Base-by-base conservation (phyloP, 1,140 invertebrate genomes). In the Drosophila sechellia region DNA sequence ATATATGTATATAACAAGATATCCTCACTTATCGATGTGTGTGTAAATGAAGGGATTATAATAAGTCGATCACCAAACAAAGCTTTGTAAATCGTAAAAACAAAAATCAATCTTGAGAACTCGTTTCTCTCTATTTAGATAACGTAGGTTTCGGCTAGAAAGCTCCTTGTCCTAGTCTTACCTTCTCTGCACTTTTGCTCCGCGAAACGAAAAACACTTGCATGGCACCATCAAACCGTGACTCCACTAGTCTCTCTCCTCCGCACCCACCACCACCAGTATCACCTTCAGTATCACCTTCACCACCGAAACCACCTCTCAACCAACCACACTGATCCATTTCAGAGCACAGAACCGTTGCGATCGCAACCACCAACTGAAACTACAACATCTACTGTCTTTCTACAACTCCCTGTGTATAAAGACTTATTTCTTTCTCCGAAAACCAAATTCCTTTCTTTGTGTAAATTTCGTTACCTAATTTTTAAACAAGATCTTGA, bases 391-490 rank as follows among this genome's bases (percentile, higher is more conserved):
- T 76, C 69, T 63, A 89, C 84, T 87, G 75, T 86, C 83, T 86
- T 86, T 86, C 89, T 91, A 91, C 90, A 91, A 85, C 89, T 91
- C 89, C 89, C 89, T 91, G 89, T 91, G 80, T 91, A 89, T 91
- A 90, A 80, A 60, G 46, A 63, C 48, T 83, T 79, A 35, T 83
- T 77, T 81, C 72, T 76, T 69, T 79, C 64, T 78, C 69, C 75
- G 25, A 53, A 81, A 79, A 58, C 56, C 42, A 27, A 56, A 48
- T 60, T 64, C 37, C 71, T 66, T 66, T 77, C 55, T 71, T 79
- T 74, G 45, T 54, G 39, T 53, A 57, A 35, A 57, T 76, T 75
- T 31, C 11, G 60, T 49, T 48, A 53, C 40, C 37, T 58, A n/a
- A 42, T 53, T 69, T 76, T 6, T 34, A 11, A 55, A 13, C 37